Evolutionary conservation across 2,888 invertebrate genomes (phyloP).

Genomic region (Lochmaea capreae): DNA sequence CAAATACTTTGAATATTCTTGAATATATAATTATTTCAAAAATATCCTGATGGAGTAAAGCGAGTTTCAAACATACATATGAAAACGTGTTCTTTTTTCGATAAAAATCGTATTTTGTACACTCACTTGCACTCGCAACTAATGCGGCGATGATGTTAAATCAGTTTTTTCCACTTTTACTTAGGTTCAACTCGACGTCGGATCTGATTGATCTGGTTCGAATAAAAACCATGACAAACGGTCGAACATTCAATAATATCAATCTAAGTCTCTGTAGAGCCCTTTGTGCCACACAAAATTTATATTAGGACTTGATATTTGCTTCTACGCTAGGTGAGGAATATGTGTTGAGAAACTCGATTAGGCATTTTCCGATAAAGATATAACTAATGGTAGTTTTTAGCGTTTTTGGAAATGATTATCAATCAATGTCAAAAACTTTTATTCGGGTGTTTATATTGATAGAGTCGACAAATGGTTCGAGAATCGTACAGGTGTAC

Average conservation of each 20-base stretch:
- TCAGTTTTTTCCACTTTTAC: neutral
- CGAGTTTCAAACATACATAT: too few relatives aligned
- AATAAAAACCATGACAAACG: constrained; percentile 46
- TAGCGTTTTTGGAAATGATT: constrained; percentile 34
- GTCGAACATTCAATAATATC: constrained; percentile 45
- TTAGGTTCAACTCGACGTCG: constrained; percentile 9
- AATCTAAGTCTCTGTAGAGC: constrained; percentile 37
- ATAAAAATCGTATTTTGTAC: too few relatives aligned
- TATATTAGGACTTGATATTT: constrained; percentile 44
- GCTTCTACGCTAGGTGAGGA: constrained; percentile 38
- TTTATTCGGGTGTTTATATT: constrained; percentile 40
- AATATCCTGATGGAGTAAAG: too few relatives aligned
- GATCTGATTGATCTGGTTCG: constrained; percentile 40
- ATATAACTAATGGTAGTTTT: constrained; percentile 44
- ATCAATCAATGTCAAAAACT: constrained; percentile 40
- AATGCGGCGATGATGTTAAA: neutral
- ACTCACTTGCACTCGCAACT: too few relatives aligned
- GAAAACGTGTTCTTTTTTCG: too few relatives aligned
- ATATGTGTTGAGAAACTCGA: constrained; percentile 38
- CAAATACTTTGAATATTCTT: neutral
- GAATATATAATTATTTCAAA: too few relatives aligned
- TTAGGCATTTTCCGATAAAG: constrained; percentile 35
- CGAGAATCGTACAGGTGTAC: constrained; percentile 32
- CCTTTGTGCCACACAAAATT: constrained; percentile 39
- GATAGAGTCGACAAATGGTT: constrained; percentile 40